Conservation (phyloP, 1,140 invertebrate genomes). For the Contarinia nasturtii region DNA sequence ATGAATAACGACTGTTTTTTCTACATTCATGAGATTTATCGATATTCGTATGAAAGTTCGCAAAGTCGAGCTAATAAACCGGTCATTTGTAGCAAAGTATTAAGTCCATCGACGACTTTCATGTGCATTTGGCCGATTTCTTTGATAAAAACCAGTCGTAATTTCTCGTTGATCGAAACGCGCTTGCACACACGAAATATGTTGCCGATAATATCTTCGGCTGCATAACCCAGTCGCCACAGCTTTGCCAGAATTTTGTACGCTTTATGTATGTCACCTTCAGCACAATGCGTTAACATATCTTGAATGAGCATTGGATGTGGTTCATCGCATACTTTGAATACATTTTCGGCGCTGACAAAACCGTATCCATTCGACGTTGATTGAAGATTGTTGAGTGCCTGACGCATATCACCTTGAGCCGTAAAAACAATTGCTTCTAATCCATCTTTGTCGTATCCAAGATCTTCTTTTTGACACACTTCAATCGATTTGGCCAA, state of each 20-base stretch:
- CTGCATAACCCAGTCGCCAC: slow-evolving; percentile 84
- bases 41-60: slow-evolving; percentile 2
- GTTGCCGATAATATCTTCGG: slow-evolving; percentile 91
- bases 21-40: not conserved
- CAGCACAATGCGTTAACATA: slow-evolving; percentile 73
- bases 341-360: slow-evolving; percentile 91
- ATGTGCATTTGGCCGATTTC: slow-evolving; percentile 88
- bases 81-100: slow-evolving; percentile 75
- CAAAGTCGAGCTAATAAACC: slow-evolving; percentile 74
- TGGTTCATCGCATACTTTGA: slow-evolving; percentile 99
- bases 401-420: slow-evolving; percentile 96
- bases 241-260: slow-evolving; percentile 76
- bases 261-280: slow-evolving; percentile 69
- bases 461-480: slow-evolving; percentile 38
- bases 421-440: slow-evolving; percentile 96
- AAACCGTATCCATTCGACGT: slow-evolving; percentile 87
- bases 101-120: slow-evolving; percentile 74
- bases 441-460: slow-evolving; percentile 82
- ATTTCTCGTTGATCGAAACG: slow-evolving; percentile 54
- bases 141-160: slow-evolving; percentile 80
- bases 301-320: slow-evolving; percentile 85
- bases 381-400: slow-evolving; percentile 94
- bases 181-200: slow-evolving; percentile 87
- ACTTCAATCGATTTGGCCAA: slow-evolving; percentile 46
- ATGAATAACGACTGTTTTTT: too few relatives aligned